Evolutionary conservation across 2,888 invertebrate species (phyloP).

Genomic region (Drosophila affinis): DNA sequence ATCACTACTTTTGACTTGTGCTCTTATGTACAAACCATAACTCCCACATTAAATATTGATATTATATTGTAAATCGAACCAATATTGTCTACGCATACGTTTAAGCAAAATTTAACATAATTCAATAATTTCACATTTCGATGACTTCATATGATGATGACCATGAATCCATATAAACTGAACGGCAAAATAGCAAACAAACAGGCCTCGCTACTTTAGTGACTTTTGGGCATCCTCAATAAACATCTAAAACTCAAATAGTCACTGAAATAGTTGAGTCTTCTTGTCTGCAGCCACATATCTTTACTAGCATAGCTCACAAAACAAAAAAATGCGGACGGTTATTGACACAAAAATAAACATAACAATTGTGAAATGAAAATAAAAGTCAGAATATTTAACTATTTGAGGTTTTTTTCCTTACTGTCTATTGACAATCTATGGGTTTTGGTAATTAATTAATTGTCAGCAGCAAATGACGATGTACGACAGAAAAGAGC

Average conservation of each 20-base stretch:
- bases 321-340: constrained; percentile 1
- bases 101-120: constrained; percentile 12
- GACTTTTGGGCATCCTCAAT: constrained; percentile 62
- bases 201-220: constrained; percentile 17
- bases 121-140: constrained; percentile 5
- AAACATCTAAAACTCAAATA: constrained; percentile 38
- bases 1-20: constrained; percentile 8
- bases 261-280: constrained; percentile 28
- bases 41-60: constrained; percentile 21
- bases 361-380: background rate
- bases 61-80: constrained; percentile 19
- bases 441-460: no score
- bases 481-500: no score
- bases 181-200: background rate
- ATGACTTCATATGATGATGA: constrained; percentile 6
- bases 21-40: constrained; percentile 13
- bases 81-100: constrained; percentile 7
- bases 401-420: background rate
- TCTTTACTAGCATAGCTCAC: constrained; percentile 5
- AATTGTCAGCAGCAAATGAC: no score
- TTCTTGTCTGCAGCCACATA: background rate
- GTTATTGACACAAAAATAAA: constrained; percentile 31
- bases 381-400: constrained; percentile 5
- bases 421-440: no score
- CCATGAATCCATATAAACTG: background rate